Conservation (phyloP, 2,888 invertebrate species). For the Rhagium mordax region DNA sequence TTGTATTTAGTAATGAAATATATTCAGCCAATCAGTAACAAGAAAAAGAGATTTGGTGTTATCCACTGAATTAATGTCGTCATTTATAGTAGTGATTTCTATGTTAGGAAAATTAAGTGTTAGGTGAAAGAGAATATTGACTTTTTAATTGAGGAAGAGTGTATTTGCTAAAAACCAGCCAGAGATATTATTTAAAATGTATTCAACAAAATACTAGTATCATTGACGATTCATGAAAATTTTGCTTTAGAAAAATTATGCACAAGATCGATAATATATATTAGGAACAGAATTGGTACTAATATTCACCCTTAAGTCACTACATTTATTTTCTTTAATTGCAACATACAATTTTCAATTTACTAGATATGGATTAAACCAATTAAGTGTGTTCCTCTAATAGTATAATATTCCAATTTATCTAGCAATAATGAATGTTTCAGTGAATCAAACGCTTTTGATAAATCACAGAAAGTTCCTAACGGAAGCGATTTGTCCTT, state of each 20-base stretch:
- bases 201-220: neutral
- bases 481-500: neutral
- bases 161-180: neutral
- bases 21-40: neutral
- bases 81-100: neutral
- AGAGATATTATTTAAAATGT: neutral
- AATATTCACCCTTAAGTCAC: neutral
- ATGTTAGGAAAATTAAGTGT: neutral
- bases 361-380: neutral
- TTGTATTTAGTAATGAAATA: neutral
- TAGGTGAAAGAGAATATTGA: neutral
- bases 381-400: neutral
- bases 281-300: neutral
- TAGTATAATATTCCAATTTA: neutral
- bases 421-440: neutral
- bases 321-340: neutral
- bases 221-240: neutral
- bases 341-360: neutral
- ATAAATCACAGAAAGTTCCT: conserved; percentile 21
- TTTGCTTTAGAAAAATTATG: neutral
- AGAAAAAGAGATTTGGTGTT: neutral
- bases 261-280: neutral
- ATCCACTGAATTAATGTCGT: neutral
- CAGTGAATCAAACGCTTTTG: conserved; percentile 5
- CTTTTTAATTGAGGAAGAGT: neutral